Evolutionary conservation across 2,113 vertebrate genomes (phyloP).

Genomic region (Neotoma lepida): DNA sequence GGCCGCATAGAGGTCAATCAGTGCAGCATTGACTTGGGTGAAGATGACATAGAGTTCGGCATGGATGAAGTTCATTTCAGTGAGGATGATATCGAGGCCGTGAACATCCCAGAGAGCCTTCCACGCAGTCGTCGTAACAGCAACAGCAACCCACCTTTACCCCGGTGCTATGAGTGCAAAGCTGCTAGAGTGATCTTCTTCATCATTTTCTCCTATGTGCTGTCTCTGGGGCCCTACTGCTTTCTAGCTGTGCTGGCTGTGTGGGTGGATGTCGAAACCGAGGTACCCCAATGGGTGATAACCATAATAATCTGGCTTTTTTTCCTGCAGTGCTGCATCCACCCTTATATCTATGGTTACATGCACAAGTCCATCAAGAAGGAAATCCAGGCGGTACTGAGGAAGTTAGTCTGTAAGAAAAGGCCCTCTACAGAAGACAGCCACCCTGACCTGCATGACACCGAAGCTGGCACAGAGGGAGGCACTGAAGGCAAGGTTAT

Average conservation of each 20-base stretch:
- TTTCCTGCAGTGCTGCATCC: conserved; percentile 92
- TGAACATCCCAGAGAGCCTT: conserved; percentile 58
- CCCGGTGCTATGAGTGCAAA: conserved; percentile 89
- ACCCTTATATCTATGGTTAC: conserved; percentile 94
- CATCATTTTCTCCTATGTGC: conserved; percentile 91
- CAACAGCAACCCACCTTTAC: conserved; percentile 60
- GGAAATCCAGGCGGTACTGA: conserved; percentile 84
- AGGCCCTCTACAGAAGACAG: conserved; percentile 82
- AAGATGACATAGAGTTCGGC: conserved; percentile 64
- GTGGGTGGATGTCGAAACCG: conserved; percentile 77
- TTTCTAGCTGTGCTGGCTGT: conserved; percentile 87
- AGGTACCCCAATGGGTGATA: conserved; percentile 88
- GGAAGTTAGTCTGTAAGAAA: conserved; percentile 86
- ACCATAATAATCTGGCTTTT: conserved; percentile 91
- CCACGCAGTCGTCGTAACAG: conserved; percentile 68
- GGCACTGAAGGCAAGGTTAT: conserved; percentile 82
- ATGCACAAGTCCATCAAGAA: conserved; percentile 91
- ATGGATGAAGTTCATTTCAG: conserved; percentile 62
- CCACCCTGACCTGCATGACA: conserved; percentile 83
- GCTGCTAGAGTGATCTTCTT: conserved; percentile 92
- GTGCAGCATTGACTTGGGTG: conserved; percentile 75
- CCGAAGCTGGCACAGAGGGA: conserved; percentile 85
- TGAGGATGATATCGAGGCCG: conserved; percentile 64
- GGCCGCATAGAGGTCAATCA: neutral
- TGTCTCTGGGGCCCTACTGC: conserved; percentile 93